A percentile compares a stretch with the other conserved stretches of the same genome.
Evolutionary conservation across 2,888 invertebrate genomes (phyloP).

Genomic region (Apodemia hepburni): DNA sequence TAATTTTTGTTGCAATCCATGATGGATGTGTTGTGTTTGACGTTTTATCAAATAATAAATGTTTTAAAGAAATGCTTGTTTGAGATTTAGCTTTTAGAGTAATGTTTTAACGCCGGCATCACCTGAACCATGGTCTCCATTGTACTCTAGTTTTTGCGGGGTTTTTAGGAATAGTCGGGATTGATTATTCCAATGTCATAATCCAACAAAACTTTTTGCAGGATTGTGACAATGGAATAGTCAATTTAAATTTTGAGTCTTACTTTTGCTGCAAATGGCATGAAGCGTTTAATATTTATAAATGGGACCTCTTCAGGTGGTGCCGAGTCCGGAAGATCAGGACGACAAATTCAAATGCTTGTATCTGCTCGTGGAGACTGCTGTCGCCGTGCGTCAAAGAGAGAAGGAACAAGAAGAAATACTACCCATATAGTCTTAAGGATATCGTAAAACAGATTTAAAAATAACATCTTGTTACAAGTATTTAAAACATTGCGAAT

Average conservation of each 20-base stretch:
- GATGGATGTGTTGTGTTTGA: constrained; percentile 34
- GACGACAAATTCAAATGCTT: constrained; percentile 65
- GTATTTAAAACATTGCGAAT: background rate
- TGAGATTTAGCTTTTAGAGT: constrained; percentile 29
- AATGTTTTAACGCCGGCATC: constrained; percentile 71
- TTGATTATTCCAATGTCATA: background rate
- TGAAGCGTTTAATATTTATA: constrained; percentile 19
- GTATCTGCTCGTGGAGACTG: constrained; percentile 63
- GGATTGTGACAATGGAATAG: background rate
- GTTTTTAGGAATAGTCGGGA: background rate
- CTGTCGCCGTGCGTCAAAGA: constrained; percentile 61
- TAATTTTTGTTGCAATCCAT: constrained; percentile 32
- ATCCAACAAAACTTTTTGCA: background rate
- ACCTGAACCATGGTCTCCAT: constrained; percentile 43
- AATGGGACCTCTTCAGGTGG: constrained; percentile 47
- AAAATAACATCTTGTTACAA: background rate
- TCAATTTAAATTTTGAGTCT: background rate
- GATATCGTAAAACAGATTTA: background rate
- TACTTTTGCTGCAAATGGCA: background rate
- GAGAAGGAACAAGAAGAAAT: constrained; percentile 55
- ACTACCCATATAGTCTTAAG: constrained; percentile 23
- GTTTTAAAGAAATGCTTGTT: constrained; percentile 36
- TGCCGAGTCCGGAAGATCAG: constrained; percentile 45
- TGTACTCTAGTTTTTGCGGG: constrained; percentile 11
- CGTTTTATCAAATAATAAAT: constrained; percentile 49